Conservation (phyloP, 2,888 invertebrate genomes). For the Aporophyla nigra region DNA sequence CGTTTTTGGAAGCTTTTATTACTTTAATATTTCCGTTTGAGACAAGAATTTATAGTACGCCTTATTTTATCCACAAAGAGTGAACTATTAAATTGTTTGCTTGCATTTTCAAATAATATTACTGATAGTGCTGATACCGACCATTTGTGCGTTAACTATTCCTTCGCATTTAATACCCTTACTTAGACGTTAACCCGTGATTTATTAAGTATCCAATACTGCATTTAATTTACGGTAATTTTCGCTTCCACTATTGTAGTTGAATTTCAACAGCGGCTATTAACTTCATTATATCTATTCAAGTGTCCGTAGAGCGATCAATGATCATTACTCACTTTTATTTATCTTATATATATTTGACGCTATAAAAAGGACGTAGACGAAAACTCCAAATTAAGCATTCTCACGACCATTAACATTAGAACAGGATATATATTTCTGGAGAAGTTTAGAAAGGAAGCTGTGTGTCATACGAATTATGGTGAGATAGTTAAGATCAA, state of each 20-base stretch:
- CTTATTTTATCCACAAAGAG: slow-evolving; percentile 8
- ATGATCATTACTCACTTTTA: slow-evolving; percentile 63
- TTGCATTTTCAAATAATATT: slow-evolving; percentile 33
- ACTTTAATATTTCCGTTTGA: slow-evolving; percentile 53
- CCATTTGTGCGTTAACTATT: slow-evolving; percentile 32
- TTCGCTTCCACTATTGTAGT: slow-evolving; percentile 43
- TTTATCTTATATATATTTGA: slow-evolving; percentile 58
- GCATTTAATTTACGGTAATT: slow-evolving; percentile 53
- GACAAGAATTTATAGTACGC: not conserved
- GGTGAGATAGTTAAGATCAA: slow-evolving; percentile 48
- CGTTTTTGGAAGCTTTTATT: slow-evolving; percentile 28
- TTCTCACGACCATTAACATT: slow-evolving; percentile 66
- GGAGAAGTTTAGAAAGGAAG: slow-evolving; percentile 61
- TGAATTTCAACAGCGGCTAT: slow-evolving; percentile 50
- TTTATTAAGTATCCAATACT: slow-evolving; percentile 50
- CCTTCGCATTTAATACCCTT: slow-evolving; percentile 31
- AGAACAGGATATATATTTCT: slow-evolving; percentile 67
- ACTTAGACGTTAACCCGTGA: slow-evolving; percentile 28
- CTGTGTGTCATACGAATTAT: slow-evolving; percentile 52
- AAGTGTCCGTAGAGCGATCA: slow-evolving; percentile 49
- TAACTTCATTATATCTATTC: slow-evolving; percentile 57
- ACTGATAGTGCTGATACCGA: slow-evolving; percentile 3
- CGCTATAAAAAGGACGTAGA: slow-evolving; percentile 61
- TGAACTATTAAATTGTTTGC: slow-evolving; percentile 15
- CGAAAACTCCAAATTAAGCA: slow-evolving; percentile 52